Base-by-base conservation (phyloP, 2,888 invertebrate genomes). In the Nephrotoma guestfalica region DNA sequence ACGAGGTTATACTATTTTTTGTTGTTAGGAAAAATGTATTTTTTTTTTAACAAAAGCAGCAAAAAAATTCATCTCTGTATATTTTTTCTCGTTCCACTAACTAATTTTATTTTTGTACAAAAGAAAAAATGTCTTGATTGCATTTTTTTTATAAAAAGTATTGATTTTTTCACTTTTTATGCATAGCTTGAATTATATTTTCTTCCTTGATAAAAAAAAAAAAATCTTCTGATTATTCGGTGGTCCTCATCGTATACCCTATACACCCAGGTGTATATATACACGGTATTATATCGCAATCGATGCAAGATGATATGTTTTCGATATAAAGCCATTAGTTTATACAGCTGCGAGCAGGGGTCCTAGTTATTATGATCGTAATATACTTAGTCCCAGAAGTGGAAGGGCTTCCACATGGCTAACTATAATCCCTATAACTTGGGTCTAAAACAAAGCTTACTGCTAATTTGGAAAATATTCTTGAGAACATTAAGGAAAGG, bases 61-160 rank as follows among this genome's bases (percentile, higher is more conserved):
- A 71, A 71, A 71, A 51, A 71, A 71, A 71, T 71, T 71, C 71
- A 71, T 84, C 42, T 84, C 42, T 84, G 42, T 84, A 84, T 41
- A 84, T 84, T 84, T 84, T 84, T 84, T 84, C 84, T 84, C 84
- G 42, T 84, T 84, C 84, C 84, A 84, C 42, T 41, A 84, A 84
- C 84, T 41, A 84, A 84, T 84, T 84, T 84, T 84, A 41, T 84
- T 84, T 84, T 84, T 84, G 84, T 84, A 42, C 42, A 84, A 84
- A 84, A 84, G 42, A 84, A 84, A 84, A 84, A 84, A 41, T 41
- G 84, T 84, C 84, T 84, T 84, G 84, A 84, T 84, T 84, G 84
- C 84, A 84, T 41, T 84, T 84, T 84, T 84, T 84, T 84, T 41
- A 15, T 41, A 84, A 41, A 84, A 84, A 84, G 41, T 84, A 84